A percentile compares a stretch with the other conserved stretches of the same genome.
These are phyloP conservation scores for Acrocera orbiculus DNA, from an alignment of 2,888 invertebrate genomes.

Conservation along the genomic window DNA sequence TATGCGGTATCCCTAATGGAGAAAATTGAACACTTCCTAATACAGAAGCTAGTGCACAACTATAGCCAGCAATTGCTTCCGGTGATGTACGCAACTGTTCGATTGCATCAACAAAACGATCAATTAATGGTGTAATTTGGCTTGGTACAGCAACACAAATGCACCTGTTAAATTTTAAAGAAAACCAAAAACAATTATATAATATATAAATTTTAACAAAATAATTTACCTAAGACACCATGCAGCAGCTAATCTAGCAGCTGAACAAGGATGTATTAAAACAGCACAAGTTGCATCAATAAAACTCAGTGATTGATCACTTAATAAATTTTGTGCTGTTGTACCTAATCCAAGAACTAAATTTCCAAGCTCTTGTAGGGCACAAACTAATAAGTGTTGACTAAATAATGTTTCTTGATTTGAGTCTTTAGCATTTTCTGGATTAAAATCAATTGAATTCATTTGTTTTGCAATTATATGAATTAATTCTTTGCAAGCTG, in stretches of 20 bases:
- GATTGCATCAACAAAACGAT: slow-evolving; percentile 71
- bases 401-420: slow-evolving; percentile 81
- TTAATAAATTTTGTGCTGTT: slow-evolving; percentile 75
- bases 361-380: slow-evolving; percentile 79
- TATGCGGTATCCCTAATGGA: slow-evolving; percentile 87
- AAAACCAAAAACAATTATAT: background rate
- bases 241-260: slow-evolving; percentile 83
- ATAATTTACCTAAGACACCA: slow-evolving; percentile 53
- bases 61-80: slow-evolving; percentile 77
- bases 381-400: slow-evolving; percentile 82
- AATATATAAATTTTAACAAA: background rate
- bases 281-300: slow-evolving; percentile 46
- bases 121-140: slow-evolving; percentile 83
- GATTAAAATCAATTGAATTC: slow-evolving; percentile 85
- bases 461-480: slow-evolving; percentile 85
- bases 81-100: slow-evolving; percentile 81
- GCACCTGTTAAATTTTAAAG: slow-evolving; percentile 35
- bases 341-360: slow-evolving; percentile 85
- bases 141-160: slow-evolving; percentile 88
- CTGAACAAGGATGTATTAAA: slow-evolving; percentile 83
- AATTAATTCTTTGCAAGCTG: slow-evolving; percentile 86
- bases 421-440: slow-evolving; percentile 79
- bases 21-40: slow-evolving; percentile 80
- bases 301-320: slow-evolving; percentile 65
- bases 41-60: slow-evolving; percentile 84